These are phyloP conservation scores for Babylonia areolata DNA, from an alignment of 1,140 invertebrate species.

Conservation along the genomic window DNA sequence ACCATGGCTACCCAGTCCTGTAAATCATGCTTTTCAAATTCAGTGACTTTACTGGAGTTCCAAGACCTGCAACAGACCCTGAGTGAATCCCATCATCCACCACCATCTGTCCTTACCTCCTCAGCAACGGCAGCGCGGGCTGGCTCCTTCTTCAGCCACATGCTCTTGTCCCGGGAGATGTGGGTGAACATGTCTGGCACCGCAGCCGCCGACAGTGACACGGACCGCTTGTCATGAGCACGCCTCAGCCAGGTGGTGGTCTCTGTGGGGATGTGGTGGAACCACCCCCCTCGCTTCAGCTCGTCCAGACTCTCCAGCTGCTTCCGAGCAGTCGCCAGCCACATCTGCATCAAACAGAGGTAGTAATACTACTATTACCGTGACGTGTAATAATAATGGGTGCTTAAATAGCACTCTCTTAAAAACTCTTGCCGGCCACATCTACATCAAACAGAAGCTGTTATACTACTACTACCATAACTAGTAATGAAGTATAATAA, in stretches of 20 bases:
- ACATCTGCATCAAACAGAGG: slow-evolving; percentile 26
- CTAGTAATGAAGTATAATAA: too few relatives aligned
- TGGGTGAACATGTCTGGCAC: slow-evolving; percentile 25
- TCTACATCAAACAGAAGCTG: slow-evolving; percentile 1
- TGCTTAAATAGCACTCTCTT: too few relatives aligned
- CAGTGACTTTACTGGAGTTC: too few relatives aligned
- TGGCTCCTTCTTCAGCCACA: slow-evolving; percentile 4
- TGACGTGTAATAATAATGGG: too few relatives aligned
- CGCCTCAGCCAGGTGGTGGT: slow-evolving; percentile 15
- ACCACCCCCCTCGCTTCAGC: slow-evolving; percentile 28
- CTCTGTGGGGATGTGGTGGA: slow-evolving; percentile 27
- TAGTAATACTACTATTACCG: too few relatives aligned
- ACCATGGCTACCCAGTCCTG: background rate
- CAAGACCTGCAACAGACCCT: background rate
- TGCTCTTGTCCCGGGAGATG: slow-evolving; percentile 19
- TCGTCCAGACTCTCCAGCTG: slow-evolving; percentile 33
- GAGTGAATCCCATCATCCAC: background rate
- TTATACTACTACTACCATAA: too few relatives aligned
- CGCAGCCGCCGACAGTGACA: too few relatives aligned
- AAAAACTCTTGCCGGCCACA: background rate
- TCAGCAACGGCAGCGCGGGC: background rate
- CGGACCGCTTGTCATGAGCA: slow-evolving; percentile 12
- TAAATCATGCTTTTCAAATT: background rate
- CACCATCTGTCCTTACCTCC: background rate
- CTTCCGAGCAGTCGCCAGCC: slow-evolving; percentile 4